Conservation (phyloP, 2,888 invertebrate genomes). For the Amiota mariae region DNA sequence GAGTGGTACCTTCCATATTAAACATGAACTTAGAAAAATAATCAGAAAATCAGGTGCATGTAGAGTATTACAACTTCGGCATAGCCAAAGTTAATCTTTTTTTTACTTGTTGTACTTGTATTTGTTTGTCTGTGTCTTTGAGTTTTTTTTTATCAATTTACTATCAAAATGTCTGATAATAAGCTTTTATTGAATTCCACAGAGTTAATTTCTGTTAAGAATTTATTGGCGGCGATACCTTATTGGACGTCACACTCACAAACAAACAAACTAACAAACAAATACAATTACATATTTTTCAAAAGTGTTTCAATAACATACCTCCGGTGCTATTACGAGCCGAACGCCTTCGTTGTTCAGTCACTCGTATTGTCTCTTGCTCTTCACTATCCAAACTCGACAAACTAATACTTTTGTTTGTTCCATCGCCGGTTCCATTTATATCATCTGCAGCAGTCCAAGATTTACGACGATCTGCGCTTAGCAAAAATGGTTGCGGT, state of each 20-base stretch:
- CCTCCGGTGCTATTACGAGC: slow-evolving; percentile 76
- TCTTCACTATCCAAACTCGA: slow-evolving; percentile 91
- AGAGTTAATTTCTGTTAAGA: slow-evolving; percentile 21
- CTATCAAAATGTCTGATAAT: slow-evolving; percentile 35
- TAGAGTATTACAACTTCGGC: no score
- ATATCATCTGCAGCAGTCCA: slow-evolving; percentile 89
- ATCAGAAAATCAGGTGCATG: no score
- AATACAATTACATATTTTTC: neutral
- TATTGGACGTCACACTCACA: neutral
- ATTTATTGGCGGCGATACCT: neutral
- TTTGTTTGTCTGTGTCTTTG: neutral
- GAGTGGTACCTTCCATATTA: no score
- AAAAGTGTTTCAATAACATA: slow-evolving; percentile 43
- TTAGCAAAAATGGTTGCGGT: slow-evolving; percentile 70
- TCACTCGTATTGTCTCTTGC: slow-evolving; percentile 77
- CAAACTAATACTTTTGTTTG: slow-evolving; percentile 79
- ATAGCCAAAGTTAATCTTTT: no score
- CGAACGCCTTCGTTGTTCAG: slow-evolving; percentile 75
- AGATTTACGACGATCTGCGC: slow-evolving; percentile 80
- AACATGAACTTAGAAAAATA: no score
- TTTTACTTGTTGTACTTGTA: slow-evolving; percentile 31
- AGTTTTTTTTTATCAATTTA: slow-evolving; percentile 6
- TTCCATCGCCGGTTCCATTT: slow-evolving; percentile 74
- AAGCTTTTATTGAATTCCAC: slow-evolving; percentile 56
- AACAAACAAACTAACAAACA: neutral